phyloP scores from a whole-genome alignment of 2,113 vertebrate genomes.

The Alexandromys fortis region DNA sequence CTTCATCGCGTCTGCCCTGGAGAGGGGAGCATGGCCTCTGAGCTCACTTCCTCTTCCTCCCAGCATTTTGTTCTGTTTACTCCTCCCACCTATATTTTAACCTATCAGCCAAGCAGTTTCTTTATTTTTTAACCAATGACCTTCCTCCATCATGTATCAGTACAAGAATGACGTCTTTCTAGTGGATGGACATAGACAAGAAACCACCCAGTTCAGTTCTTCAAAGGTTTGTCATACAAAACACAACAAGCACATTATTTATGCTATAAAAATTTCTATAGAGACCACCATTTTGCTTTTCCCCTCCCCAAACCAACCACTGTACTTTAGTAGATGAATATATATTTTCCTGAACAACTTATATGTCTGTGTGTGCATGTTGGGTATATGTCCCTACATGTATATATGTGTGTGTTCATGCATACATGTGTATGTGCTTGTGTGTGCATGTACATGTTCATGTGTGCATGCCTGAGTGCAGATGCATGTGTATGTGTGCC shows the following conservation, averaged over 20 bases:
- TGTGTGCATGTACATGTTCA: no score
- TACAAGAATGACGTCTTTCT: background rate
- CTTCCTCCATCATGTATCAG: background rate
- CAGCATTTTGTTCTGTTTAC: no score
- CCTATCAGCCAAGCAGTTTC: no score
- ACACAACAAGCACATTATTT: background rate
- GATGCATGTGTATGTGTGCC: no score
- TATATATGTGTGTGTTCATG: background rate
- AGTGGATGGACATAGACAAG: background rate
- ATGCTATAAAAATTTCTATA: background rate
- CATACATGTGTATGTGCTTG: no score
- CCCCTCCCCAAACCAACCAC: background rate
- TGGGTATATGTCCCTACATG: background rate
- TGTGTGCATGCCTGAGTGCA: no score
- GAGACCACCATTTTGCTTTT: background rate
- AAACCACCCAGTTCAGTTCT: background rate
- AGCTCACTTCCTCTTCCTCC: no score
- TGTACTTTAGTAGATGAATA: background rate
- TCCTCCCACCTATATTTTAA: no score
- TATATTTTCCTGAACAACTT: background rate
- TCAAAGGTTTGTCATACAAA: background rate
- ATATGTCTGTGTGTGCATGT: background rate
- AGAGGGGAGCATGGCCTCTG: no score
- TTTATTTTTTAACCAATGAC: no score
- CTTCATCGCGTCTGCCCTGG: no score